Base-by-base conservation (phyloP, 2,888 invertebrate species). In the Sthenelais limicola region DNA sequence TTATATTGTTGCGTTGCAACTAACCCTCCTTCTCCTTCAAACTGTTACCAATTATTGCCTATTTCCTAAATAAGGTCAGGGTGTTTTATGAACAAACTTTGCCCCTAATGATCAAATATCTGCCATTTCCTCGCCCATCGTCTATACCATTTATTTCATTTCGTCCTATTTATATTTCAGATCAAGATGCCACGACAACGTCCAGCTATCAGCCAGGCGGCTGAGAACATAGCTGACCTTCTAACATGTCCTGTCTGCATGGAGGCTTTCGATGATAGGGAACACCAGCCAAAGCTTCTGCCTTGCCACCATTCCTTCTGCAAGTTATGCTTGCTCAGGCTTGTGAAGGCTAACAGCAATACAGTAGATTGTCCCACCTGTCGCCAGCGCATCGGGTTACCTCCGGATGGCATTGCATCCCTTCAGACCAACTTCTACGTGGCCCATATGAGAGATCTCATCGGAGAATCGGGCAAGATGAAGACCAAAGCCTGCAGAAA, bases 401-500 rank as follows among this genome's bases (percentile, higher is more conserved):
- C 73, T 9, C 71, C 73, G 2, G 73, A 47, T 47, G 77, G 77
- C 24, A 38, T 77, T 15, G 58, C 66, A 21, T 26, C 49, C 0
- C 43, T 77, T 49, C 77, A 77, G 52, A 75, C 77, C 5, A 77
- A 77, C 71, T 77, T 77, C 52, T 77, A 77, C 49, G 66, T 77
- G 1, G 49, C 66, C 30, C 75, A 75, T 26, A 77, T 77, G 77
- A 49, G 56, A 28, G 73, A 75, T n/a, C 83, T 84, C 67, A 83
- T 85, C 72, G 78, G 83, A 1, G 79, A 80, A 5, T 76, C 77
- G 3, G 58, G 43, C 12, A 38, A 54, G 35, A n/a, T 62, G 24
- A 83, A 83, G 0, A 52, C 48, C 5, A 76, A 75, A 68, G 75
- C 67, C n/a, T 77, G 77, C 52, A 43, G 70, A 28, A 73, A 72